phyloP scores from a whole-genome alignment of 2,888 invertebrate species.

The Limnephilus lunatus region DNA sequence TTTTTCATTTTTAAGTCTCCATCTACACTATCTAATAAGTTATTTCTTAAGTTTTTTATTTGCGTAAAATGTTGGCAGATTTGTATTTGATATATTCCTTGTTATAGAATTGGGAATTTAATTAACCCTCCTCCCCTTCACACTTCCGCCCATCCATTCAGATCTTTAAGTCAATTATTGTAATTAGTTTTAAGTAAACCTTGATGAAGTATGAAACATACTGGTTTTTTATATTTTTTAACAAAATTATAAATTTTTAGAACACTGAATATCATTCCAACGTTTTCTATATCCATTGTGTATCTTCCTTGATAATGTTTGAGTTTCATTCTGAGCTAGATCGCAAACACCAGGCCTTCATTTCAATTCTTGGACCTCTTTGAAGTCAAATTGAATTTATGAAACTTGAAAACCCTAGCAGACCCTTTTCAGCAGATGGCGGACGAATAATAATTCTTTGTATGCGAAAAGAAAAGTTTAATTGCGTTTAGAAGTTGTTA shows the following conservation, averaged over 20 bases:
- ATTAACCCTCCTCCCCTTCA: too few species aligned
- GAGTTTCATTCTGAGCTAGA: not conserved
- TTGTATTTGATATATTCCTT: too few species aligned
- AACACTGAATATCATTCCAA: not conserved
- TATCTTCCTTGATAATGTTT: not conserved
- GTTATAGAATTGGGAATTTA: too few species aligned
- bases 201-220: too few species aligned
- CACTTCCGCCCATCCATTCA: too few species aligned
- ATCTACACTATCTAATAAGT: too few species aligned
- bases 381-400: constrained; percentile 30
- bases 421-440: constrained; percentile 6
- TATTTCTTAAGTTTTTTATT: too few species aligned
- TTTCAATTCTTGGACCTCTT: constrained; percentile 11
- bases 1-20: too few species aligned
- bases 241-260: not conserved
- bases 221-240: too few species aligned
- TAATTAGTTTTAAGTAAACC: too few species aligned
- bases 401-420: not conserved
- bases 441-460: not conserved
- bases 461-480: not conserved
- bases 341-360: not conserved
- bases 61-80: too few species aligned
- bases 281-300: not conserved
- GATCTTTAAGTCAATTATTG: too few species aligned
- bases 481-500: not conserved